phyloP scores from a whole-genome alignment of 1,140 invertebrate species.

The Diachasmimorpha longicaudata region DNA sequence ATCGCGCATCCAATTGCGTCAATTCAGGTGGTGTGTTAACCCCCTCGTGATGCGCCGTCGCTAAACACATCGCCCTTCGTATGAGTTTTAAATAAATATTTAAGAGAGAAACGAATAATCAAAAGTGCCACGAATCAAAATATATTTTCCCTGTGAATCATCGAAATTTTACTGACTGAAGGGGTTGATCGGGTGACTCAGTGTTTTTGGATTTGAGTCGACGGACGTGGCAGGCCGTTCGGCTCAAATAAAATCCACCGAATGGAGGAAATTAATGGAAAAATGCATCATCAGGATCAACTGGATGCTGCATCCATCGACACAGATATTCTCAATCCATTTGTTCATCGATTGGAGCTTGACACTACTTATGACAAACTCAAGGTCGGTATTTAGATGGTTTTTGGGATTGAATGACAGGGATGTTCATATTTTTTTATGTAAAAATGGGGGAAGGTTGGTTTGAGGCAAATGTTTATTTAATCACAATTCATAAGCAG shows the following conservation, averaged over 20 bases:
- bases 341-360: conserved; percentile 83
- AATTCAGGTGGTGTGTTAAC: neutral
- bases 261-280: conserved; percentile 39
- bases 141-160: too few species aligned
- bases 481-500: too few species aligned
- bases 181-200: neutral
- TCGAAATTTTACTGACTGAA: too few species aligned
- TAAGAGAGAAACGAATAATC: neutral
- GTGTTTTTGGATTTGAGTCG: neutral
- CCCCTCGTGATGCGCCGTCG: neutral
- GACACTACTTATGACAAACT: conserved; percentile 84
- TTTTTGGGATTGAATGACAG: neutral
- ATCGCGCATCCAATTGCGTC: conserved; percentile 1
- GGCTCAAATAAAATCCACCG: neutral
- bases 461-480: too few species aligned
- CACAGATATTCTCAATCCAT: conserved; percentile 75
- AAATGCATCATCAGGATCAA: conserved; percentile 37
- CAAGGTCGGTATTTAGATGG: conserved; percentile 69
- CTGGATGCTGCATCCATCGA: conserved; percentile 47
- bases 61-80: neutral
- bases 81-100: neutral
- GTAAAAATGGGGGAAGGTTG: neutral
- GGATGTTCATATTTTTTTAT: neutral
- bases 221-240: neutral
- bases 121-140: too few species aligned